These are phyloP conservation scores for Drosophila buzzatii DNA, from an alignment of 2,888 invertebrate species.

Conservation along the genomic window DNA sequence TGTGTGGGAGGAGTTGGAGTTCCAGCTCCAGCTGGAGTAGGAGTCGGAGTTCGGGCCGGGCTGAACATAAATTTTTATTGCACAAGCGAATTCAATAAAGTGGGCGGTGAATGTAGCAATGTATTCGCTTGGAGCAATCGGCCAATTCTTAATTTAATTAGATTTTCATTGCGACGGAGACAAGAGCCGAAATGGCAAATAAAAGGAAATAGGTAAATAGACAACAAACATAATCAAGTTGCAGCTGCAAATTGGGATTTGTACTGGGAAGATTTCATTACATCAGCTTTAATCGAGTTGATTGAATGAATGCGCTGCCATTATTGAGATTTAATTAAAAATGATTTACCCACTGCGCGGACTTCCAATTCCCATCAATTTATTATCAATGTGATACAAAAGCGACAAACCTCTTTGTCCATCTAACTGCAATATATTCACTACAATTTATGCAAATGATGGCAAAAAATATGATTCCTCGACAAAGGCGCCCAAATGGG, in stretches of 20 bases:
- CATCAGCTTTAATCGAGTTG: conserved; percentile 2
- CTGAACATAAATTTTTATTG: conserved; percentile 70
- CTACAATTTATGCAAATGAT: conserved; percentile 59
- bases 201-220: conserved; percentile 3
- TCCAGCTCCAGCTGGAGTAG: not conserved
- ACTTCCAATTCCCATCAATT: not conserved
- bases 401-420: not conserved
- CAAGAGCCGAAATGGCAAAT: not conserved
- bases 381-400: not conserved
- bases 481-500: conserved; percentile 28
- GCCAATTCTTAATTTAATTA: conserved; percentile 59
- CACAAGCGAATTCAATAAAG: conserved; percentile 70
- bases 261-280: not conserved
- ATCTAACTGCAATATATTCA: conserved; percentile 37
- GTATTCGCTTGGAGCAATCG: conserved; percentile 12
- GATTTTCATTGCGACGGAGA: conserved; percentile 20
- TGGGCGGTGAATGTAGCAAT: conserved; percentile 9
- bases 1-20: not conserved
- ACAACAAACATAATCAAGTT: not conserved
- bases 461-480: conserved; percentile 9
- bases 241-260: not conserved
- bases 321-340: not conserved
- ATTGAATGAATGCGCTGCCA: not conserved
- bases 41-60: conserved; percentile 13
- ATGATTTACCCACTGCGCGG: not conserved